phyloP scores from a whole-genome alignment of 2,888 invertebrate species.

The Cistogaster globosa region DNA sequence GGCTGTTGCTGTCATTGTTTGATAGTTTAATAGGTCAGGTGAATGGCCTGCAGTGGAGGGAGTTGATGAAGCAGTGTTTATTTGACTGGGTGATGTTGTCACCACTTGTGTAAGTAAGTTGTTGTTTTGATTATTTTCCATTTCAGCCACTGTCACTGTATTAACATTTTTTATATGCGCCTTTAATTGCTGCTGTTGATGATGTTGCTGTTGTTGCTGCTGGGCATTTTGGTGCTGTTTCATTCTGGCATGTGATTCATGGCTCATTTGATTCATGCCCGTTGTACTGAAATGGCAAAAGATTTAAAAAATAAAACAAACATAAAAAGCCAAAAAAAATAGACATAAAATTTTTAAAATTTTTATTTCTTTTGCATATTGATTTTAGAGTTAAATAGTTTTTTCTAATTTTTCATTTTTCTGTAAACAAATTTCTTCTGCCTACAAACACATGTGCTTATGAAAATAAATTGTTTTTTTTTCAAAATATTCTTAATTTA shows the following conservation, averaged over 20 bases:
- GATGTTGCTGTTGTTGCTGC: slow-evolving; percentile 75
- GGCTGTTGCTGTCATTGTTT: slow-evolving; percentile 55
- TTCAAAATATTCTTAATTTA: slow-evolving; percentile 44
- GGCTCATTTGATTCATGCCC: slow-evolving; percentile 81
- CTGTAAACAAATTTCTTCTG: slow-evolving; percentile 60
- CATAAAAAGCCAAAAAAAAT: slow-evolving; percentile 9
- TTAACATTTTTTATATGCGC: slow-evolving; percentile 72
- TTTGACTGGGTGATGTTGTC: slow-evolving; percentile 60
- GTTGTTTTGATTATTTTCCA: slow-evolving; percentile 76
- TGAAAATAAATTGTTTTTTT: slow-evolving; percentile 47
- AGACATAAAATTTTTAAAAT: slow-evolving; percentile 29
- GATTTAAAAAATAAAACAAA: background rate
- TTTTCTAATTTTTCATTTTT: slow-evolving; percentile 37
- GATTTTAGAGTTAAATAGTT: slow-evolving; percentile 52
- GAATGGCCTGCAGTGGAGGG: slow-evolving; percentile 80
- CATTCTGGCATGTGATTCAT: slow-evolving; percentile 81
- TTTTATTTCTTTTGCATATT: slow-evolving; percentile 67
- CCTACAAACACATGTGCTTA: slow-evolving; percentile 52
- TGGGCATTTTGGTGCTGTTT: slow-evolving; percentile 77
- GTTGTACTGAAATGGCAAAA: slow-evolving; percentile 72
- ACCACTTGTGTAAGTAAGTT: slow-evolving; percentile 71
- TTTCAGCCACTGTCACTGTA: slow-evolving; percentile 74
- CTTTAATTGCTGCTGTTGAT: slow-evolving; percentile 72
- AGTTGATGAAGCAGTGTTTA: slow-evolving; percentile 73
- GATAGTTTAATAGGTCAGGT: slow-evolving; percentile 79